Conservation (phyloP, 1,140 invertebrate species). For the Metaphire vulgaris region DNA sequence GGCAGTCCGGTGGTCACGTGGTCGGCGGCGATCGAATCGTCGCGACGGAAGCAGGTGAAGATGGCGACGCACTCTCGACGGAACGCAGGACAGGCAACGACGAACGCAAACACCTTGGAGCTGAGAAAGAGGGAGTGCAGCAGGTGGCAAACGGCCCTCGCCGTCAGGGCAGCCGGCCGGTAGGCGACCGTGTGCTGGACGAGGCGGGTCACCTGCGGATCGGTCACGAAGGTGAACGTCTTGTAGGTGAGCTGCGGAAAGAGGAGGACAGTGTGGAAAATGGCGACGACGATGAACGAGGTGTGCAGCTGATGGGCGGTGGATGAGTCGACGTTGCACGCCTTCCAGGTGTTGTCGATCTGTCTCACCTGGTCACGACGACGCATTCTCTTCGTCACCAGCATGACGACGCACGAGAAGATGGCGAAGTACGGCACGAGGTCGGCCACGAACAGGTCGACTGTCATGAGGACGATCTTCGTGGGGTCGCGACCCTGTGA, state of each 20-base stretch:
- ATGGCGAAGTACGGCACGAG: slow-evolving; percentile 36
- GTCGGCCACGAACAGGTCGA: slow-evolving; percentile 37
- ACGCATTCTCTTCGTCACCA: slow-evolving; percentile 24
- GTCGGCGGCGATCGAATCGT: slow-evolving; percentile 5
- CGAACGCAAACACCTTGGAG: slow-evolving; percentile 36
- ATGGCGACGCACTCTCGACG: slow-evolving; percentile 30
- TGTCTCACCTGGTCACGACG: slow-evolving; percentile 21
- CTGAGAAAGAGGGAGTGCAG: slow-evolving; percentile 35
- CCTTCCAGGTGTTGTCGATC: slow-evolving; percentile 31
- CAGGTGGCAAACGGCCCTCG: slow-evolving; percentile 29
- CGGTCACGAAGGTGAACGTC: slow-evolving; percentile 24
- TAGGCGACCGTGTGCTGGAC: slow-evolving; percentile 11
- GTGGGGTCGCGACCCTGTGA: slow-evolving; percentile 32
- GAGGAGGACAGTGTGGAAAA: slow-evolving; percentile 20
- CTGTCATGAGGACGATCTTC: slow-evolving; percentile 38
- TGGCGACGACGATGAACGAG: slow-evolving; percentile 19
- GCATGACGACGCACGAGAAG: slow-evolving; percentile 29
- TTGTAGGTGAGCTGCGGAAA: slow-evolving; percentile 25
- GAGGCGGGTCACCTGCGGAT: slow-evolving; percentile 16
- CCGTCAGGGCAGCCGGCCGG: slow-evolving; percentile 8
- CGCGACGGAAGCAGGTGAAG: slow-evolving; percentile 11
- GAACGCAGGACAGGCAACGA: slow-evolving; percentile 33
- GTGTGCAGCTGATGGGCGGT: slow-evolving; percentile 23
- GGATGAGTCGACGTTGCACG: slow-evolving; percentile 25
- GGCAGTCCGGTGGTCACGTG: slow-evolving; percentile 20